Base-by-base conservation (phyloP, 30 jellyfish, hydroid and myxozoan species). In the Turritopsis rubra region DNA sequence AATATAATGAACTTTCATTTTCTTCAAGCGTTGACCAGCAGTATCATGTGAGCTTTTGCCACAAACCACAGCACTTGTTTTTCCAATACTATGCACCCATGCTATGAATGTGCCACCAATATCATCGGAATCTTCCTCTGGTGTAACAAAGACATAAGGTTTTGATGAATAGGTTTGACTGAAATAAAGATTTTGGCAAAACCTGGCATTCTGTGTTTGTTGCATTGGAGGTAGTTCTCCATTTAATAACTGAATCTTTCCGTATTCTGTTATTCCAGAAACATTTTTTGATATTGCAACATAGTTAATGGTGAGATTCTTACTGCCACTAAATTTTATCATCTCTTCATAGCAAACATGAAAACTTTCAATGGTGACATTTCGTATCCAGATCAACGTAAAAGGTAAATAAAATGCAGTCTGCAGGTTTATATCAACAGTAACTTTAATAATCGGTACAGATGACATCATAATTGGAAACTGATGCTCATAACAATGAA, bases 1-100 rank as follows among this genome's bases (percentile, higher is more conserved):
- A 30, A 27, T n/a, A 21, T 52, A 80, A 53, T 80, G 81, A 23
- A 80, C 83, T 30, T 80, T 80, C 75, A 76, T 65, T 28, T 53
- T 26, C 20, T 23, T 28, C 53, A 28, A 19, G 18, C 84, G 84
- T 16, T 28, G 22, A 29, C 26, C 53, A 21, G 18, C 52, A 22
- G 18, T 9, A 1, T 76, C 84, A 21, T 16, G 25, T 25, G 77
- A 19, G 53, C 53, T 29, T 52, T 18, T 25, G 29, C 70, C 27
- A 76, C 84, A 76, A 28, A 76, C 72, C 28, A 28, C 70, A 28
- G 53, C 84, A 76, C 22, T 25, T 8, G 75, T 76, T 8, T 29
- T 28, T 8, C 5, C 72, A 76, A 52, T 28, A 18, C 72, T 52
- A 8, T 76, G 22, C 28, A 76, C 84, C 84, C 84, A 76, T 28